Base-by-base conservation (phyloP, 2,113 vertebrate species). In the Heterocephalus glaber region DNA sequence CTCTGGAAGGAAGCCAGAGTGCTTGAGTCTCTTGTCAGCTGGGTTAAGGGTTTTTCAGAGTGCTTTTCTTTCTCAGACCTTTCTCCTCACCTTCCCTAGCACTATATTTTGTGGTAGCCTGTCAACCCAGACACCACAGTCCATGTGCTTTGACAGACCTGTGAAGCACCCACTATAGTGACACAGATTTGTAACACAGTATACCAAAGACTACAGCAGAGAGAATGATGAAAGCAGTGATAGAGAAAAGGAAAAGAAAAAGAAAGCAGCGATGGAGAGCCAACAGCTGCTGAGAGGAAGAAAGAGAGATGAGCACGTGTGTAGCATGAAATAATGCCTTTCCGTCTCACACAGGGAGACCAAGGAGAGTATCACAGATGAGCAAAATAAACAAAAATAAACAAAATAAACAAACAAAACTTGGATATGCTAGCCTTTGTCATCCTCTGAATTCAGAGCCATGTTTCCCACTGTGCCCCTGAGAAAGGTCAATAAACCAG, bases 231-330 rank as follows among this genome's bases (percentile, higher is more conserved):
- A 72, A 76, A 70, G 7, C 3, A 22, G 44, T 63, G 24, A 33
- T 16, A 56, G 47, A 89, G 52, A 60, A 95, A 77, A 84, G 60
- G 61, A 93, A n/a, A n/a, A n/a, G n/a, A n/a, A n/a, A n/a, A n/a
- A n/a, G n/a, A n/a, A n/a, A n/a, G n/a, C n/a, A n/a, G n/a, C n/a
- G n/a, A n/a, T n/a, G n/a, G 88, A 74, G 44, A 76, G 35, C 35
- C 81, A 91, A 16, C 33, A 60, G 60, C 1, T 54, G 24, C 65
- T 56, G 41, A 66, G 2, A 56, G 17, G 61, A 97, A 6, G 35
- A 41, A 72, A 76, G 72, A 70, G 17, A 74, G 4, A 35, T 4
- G 66, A 72, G 79, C 6, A 4, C 20, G 19, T 66, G 6, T 1
- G 3, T 19, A 12, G 80, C 11, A 24, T 4, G 44, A 38, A 77